Conservation (phyloP, 1,140 invertebrate species). For the Neodiprion virginianus region DNA sequence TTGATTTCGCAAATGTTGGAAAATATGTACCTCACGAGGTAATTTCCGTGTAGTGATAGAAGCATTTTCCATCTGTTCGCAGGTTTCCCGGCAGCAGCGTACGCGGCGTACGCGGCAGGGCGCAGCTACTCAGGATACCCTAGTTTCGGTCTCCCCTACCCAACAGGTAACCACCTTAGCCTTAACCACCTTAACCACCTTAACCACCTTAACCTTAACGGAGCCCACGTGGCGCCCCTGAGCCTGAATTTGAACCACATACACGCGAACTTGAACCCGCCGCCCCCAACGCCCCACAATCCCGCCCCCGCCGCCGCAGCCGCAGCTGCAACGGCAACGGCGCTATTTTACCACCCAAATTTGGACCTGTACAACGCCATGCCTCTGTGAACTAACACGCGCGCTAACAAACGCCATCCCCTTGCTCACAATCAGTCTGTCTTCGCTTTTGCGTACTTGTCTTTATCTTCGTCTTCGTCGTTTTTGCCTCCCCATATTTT, state of each 20-base stretch:
- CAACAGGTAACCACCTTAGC: slow-evolving; percentile 88
- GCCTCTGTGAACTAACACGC: slow-evolving; percentile 75
- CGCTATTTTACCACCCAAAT: slow-evolving; percentile 63
- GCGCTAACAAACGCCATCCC: background rate
- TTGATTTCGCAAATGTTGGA: too few relatives aligned
- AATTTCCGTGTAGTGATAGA: too few relatives aligned
- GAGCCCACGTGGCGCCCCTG: slow-evolving; percentile 57
- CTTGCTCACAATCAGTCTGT: slow-evolving; percentile 27
- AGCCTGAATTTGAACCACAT: slow-evolving; percentile 60
- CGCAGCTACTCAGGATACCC: slow-evolving; percentile 94
- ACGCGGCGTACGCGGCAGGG: slow-evolving; percentile 91
- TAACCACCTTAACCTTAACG: slow-evolving; percentile 38
- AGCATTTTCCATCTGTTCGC: slow-evolving; percentile 52
- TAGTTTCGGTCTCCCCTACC: slow-evolving; percentile 95
- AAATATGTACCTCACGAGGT: too few relatives aligned
- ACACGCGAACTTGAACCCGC: slow-evolving; percentile 59
- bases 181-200: slow-evolving; percentile 65
- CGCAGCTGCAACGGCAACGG: slow-evolving; percentile 66
- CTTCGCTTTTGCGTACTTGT: slow-evolving; percentile 14
- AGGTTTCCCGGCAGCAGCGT: slow-evolving; percentile 92
- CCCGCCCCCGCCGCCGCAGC: slow-evolving; percentile 63
- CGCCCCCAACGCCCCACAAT: slow-evolving; percentile 57
- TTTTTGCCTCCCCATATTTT: background rate
- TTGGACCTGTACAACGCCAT: slow-evolving; percentile 72
- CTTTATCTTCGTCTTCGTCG: slow-evolving; percentile 4